These are phyloP conservation scores for Dolichotis patagonum DNA, from an alignment of 2,113 vertebrate species.

Conservation along the genomic window DNA sequence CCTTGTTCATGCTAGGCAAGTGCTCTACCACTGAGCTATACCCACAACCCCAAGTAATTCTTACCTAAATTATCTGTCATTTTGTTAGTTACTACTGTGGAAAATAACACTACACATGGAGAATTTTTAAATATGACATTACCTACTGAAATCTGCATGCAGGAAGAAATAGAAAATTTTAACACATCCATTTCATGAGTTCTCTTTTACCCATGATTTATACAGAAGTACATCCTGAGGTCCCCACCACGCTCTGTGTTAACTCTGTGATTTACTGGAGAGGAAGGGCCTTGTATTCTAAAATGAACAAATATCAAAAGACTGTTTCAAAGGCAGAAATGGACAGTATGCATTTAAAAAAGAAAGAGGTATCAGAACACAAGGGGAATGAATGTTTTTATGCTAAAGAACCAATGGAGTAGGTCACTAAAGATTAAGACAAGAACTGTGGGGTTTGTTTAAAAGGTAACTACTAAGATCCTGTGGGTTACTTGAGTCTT, in stretches of 20 bases:
- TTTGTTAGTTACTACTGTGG: neutral
- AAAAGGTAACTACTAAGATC: neutral
- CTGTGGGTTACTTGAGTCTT: neutral
- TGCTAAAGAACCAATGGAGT: neutral
- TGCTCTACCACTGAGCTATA: neutral
- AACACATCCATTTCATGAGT: neutral
- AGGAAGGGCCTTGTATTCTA: neutral
- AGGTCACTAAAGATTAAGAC: neutral
- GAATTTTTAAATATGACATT: constrained; percentile 1
- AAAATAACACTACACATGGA: neutral
- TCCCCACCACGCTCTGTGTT: neutral
- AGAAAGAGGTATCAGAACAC: neutral
- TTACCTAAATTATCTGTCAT: neutral
- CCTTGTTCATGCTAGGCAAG: neutral
- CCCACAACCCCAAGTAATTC: neutral
- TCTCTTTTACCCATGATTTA: neutral
- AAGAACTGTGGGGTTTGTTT: neutral
- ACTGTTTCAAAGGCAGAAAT: neutral
- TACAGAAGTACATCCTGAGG: neutral
- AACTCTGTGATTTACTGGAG: neutral
- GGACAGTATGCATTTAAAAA: neutral
- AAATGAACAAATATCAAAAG: neutral
- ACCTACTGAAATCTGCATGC: neutral
- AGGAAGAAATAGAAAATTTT: constrained; percentile 27
- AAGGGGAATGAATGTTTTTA: neutral